These are phyloP conservation scores for Oryzias dopingdopingensis DNA, from an alignment of 2,797 vertebrate genomes.

Conservation along the genomic window DNA sequence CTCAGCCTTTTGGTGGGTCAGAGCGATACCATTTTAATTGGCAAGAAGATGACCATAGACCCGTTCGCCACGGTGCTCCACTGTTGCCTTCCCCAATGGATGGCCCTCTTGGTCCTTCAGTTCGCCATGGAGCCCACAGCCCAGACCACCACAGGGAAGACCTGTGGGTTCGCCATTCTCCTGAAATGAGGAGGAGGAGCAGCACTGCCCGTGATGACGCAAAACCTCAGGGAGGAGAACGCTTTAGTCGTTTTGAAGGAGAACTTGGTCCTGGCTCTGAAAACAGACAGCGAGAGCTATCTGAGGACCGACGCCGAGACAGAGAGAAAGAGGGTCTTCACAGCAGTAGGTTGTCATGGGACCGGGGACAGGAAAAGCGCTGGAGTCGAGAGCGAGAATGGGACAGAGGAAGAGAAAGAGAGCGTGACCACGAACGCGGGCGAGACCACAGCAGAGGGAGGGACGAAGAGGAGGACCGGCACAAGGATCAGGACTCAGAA, in stretches of 20 bases:
- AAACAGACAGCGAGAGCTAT: conserved; percentile 78
- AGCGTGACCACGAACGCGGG: conserved; percentile 54
- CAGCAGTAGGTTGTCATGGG: conserved; percentile 79
- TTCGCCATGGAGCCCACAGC: conserved; percentile 78
- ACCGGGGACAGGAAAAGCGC: conserved; percentile 78
- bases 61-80: conserved; percentile 83
- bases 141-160: conserved; percentile 81
- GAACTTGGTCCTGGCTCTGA: conserved; percentile 62
- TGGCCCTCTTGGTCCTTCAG: conserved; percentile 62
- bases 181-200: conserved; percentile 80
- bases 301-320: conserved; percentile 87
- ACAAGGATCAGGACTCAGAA: conserved; percentile 54
- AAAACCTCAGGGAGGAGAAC: conserved; percentile 80
- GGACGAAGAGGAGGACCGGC: conserved; percentile 65
- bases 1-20: conserved; percentile 77
- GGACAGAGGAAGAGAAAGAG: conserved; percentile 75
- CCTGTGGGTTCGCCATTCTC: conserved; percentile 79
- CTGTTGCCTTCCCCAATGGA: conserved; percentile 86
- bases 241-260: conserved; percentile 84
- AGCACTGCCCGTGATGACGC: conserved; percentile 79
- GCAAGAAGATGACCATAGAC: conserved; percentile 78
- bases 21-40: conserved; percentile 85
- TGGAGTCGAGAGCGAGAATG: conserved; percentile 85
- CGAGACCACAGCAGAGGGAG: conserved; percentile 51
- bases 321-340: conserved; percentile 81